A percentile compares a stretch with the other conserved stretches of the same genome.
Conservation (phyloP, 2,888 invertebrate genomes). For the Xylocampa areola region DNA sequence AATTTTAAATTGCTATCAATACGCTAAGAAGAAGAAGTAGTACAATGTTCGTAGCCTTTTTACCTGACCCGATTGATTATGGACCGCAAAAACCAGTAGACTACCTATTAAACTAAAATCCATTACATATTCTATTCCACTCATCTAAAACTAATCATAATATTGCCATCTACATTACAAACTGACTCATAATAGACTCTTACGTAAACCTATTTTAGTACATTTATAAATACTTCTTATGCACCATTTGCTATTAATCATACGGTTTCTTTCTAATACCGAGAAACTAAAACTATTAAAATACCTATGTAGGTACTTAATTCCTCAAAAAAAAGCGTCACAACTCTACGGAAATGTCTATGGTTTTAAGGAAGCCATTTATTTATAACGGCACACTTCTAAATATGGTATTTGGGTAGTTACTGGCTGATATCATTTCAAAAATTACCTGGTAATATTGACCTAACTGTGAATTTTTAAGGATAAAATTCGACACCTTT, state of each 20-base stretch:
- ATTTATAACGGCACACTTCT: background rate
- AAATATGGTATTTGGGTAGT: slow-evolving; percentile 19
- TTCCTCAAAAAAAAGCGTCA: background rate
- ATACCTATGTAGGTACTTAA: no score
- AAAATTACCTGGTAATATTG: slow-evolving; percentile 18
- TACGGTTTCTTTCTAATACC: slow-evolving; percentile 2
- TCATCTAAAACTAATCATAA: slow-evolving; percentile 18
- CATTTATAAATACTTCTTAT: slow-evolving; percentile 35
- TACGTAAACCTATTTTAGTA: slow-evolving; percentile 40
- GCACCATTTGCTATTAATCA: slow-evolving; percentile 22
- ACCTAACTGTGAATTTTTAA: no score
- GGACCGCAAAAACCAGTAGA: background rate
- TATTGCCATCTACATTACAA: slow-evolving; percentile 37
- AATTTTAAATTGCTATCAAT: no score
- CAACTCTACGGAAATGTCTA: background rate
- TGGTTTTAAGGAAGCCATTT: slow-evolving; percentile 26
- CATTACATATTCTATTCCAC: background rate
- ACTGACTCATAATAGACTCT: slow-evolving; percentile 38
- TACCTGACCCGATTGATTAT: no score
- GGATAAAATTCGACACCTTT: no score
- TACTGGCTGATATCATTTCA: background rate
- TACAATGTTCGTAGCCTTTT: no score
- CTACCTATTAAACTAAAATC: background rate
- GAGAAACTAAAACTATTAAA: background rate
- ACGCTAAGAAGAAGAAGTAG: no score